These are phyloP conservation scores for Cyanocitta stelleri DNA, from an alignment of 2,113 vertebrate species.

Conservation along the genomic window DNA sequence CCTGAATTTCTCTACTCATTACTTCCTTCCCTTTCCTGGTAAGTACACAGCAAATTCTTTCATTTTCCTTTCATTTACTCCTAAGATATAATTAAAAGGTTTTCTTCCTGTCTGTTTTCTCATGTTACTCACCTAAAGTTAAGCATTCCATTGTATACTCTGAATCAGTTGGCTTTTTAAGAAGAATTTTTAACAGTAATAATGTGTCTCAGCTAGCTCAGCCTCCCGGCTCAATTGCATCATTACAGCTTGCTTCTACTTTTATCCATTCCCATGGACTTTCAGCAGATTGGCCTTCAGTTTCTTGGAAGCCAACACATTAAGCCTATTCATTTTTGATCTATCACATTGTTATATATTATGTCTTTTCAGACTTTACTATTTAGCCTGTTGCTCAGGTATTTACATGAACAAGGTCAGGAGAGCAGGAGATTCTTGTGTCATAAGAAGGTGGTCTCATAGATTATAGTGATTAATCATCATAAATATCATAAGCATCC, in stretches of 20 bases:
- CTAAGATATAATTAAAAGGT: not conserved
- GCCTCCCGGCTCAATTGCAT: not conserved
- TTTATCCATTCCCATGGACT: not conserved
- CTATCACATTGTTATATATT: fast-evolving
- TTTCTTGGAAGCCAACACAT: not conserved
- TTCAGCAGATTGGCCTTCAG: not conserved
- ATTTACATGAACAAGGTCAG: not conserved
- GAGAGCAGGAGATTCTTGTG: not conserved
- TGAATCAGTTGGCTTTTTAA: not conserved
- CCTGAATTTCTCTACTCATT: not conserved
- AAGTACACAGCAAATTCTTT: not conserved
- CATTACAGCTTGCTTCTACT: not conserved
- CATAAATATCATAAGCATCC: not conserved
- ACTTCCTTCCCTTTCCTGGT: not conserved
- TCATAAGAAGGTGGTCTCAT: not conserved
- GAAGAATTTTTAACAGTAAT: not conserved
- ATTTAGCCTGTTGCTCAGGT: not conserved
- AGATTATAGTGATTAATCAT: not conserved
- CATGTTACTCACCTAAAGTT: not conserved
- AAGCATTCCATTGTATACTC: not conserved
- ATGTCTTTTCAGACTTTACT: not conserved
- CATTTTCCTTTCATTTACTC: not conserved
- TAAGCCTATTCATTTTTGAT: not conserved
- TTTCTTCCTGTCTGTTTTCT: not conserved
- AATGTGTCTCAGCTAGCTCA: not conserved